Evolutionary conservation across 2,113 vertebrate genomes (phyloP).

Genomic region (Rhinolophus sinicus): DNA sequence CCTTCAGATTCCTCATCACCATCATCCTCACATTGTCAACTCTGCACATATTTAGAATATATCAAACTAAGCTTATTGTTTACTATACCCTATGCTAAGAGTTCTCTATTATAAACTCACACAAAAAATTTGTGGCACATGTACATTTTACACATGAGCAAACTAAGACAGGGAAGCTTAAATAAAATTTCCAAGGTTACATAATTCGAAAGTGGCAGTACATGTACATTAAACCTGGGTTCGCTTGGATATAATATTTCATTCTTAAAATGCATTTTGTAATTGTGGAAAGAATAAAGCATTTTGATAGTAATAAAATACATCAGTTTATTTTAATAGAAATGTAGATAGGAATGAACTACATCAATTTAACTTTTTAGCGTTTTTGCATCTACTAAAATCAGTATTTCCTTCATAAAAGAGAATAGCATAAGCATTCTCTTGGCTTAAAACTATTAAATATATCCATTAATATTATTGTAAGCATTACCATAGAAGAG

Average conservation of each 20-base stretch:
- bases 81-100: neutral
- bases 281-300: neutral
- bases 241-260: neutral
- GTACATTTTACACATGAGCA: neutral
- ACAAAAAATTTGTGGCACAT: neutral
- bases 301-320: neutral
- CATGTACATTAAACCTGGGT: neutral
- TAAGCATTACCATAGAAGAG: neutral
- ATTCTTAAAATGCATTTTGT: neutral
- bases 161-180: neutral
- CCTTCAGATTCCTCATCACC: neutral
- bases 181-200: neutral
- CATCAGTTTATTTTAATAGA: neutral
- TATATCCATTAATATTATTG: neutral
- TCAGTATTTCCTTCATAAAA: neutral
- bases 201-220: neutral
- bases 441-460: neutral
- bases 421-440: neutral
- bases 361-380: neutral
- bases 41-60: neutral
- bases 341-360: neutral
- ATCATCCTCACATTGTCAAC: neutral
- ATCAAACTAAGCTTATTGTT: neutral
- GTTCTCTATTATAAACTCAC: neutral
- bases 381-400: neutral